phyloP scores from a whole-genome alignment of 2,888 invertebrate species.

The Ormyrus thymus region DNA sequence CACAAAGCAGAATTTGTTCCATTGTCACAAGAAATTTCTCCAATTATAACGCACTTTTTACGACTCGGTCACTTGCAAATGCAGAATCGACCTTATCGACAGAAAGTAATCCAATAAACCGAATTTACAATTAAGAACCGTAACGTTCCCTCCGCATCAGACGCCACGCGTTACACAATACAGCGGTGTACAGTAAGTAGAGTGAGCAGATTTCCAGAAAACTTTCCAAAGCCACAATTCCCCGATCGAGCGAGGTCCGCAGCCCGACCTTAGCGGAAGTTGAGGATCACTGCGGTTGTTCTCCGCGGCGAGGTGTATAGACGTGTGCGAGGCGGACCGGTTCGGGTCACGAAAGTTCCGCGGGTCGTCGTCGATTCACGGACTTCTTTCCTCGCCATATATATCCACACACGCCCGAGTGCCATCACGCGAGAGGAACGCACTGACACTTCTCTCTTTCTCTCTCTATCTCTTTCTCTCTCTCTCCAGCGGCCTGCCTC shows the following conservation, averaged over 20 bases:
- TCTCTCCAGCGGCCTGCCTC: background rate
- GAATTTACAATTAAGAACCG: too few species aligned
- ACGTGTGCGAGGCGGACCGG: slow-evolving; percentile 69
- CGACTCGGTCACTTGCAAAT: too few species aligned
- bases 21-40: too few species aligned
- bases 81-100: too few species aligned
- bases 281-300: slow-evolving; percentile 67
- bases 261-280: slow-evolving; percentile 55
- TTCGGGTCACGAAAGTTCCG: slow-evolving; percentile 68
- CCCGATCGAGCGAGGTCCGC: background rate
- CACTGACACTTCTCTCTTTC: slow-evolving; percentile 8
- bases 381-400: slow-evolving; percentile 7
- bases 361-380: slow-evolving; percentile 41
- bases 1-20: too few species aligned
- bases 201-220: background rate
- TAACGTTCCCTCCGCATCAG: too few species aligned
- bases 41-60: too few species aligned
- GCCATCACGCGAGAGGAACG: slow-evolving; percentile 27
- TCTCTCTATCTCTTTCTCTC: slow-evolving; percentile 31
- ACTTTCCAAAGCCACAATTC: background rate
- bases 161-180: too few species aligned
- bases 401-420: background rate
- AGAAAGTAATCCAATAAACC: too few species aligned
- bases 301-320: slow-evolving; percentile 47
- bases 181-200: too few species aligned